Evolutionary conservation across 2,113 vertebrate species (phyloP).

Genomic region (Notarius quadriscutis): DNA sequence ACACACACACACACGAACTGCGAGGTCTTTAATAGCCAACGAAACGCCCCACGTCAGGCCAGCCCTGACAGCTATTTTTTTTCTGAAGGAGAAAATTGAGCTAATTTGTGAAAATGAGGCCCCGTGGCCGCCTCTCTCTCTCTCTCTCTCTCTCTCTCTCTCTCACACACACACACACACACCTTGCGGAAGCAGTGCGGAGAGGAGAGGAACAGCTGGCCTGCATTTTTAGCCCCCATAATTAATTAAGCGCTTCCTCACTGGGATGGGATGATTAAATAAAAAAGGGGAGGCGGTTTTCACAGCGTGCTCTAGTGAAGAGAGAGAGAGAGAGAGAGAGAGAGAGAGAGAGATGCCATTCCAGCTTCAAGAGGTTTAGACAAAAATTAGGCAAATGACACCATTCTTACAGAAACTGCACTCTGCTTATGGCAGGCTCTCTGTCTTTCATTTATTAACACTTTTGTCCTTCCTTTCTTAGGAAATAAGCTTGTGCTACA

Average conservation of each 20-base stretch:
- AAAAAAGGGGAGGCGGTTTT: constrained; percentile 70
- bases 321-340: constrained; percentile 1
- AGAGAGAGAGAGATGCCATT: not conserved
- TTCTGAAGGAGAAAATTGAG: constrained; percentile 47
- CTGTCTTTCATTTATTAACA: too few relatives aligned
- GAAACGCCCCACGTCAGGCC: constrained; percentile 59
- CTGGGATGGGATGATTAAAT: constrained; percentile 82
- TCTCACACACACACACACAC: constrained; percentile 51
- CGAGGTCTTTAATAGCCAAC: constrained; percentile 37
- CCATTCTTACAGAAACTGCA: not conserved
- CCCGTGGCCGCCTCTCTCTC: constrained; percentile 55
- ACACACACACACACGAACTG: constrained; percentile 27
- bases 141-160: constrained; percentile 41
- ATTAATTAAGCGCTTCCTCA: constrained; percentile 81
- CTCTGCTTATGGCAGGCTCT: too few relatives aligned
- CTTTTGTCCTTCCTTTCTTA: not conserved
- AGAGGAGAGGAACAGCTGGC: constrained; percentile 77
- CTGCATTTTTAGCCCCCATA: constrained; percentile 82
- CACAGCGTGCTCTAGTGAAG: constrained; percentile 63
- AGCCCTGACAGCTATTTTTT: constrained; percentile 63
- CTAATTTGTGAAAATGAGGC: constrained; percentile 63
- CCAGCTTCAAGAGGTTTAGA: not conserved
- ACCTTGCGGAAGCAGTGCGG: constrained; percentile 59
- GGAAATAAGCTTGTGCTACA: not conserved
- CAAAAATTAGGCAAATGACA: not conserved